Base-by-base conservation (phyloP, 2,797 vertebrate species). In the Sebastes paucispinis region DNA sequence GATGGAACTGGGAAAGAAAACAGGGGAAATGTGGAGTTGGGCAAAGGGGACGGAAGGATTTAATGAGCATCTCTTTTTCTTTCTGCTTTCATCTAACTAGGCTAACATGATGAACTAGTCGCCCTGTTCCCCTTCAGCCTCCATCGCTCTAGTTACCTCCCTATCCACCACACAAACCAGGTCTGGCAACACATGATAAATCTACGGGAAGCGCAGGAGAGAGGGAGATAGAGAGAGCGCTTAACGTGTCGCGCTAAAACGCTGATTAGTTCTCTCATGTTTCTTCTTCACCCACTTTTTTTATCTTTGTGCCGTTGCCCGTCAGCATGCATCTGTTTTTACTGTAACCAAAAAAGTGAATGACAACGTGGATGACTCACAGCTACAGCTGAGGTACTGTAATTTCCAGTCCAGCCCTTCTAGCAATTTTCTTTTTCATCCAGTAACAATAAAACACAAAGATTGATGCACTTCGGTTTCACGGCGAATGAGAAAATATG, bases 41-140 rank as follows among this genome's bases (percentile, higher is more conserved):
- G 36, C 63, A 73, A 52, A 50, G 25, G 34, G 62, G 50, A 72
- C 72, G 18, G 57, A 62, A 72, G 43, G 39, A 81, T 90, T 88
- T 93, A 92, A 93, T 88, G 88, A 89, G 79, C 73, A 57, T 36
- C 63, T 74, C 66, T 75, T 52, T 52, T 76, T 73, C 67, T 80
- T 55, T 70, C 69, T 68, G 87, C 93, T 88, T 94, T 94, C 93
- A 92, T 91, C 81, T 92, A 95, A 95, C 92, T 95, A 87, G 95
- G 95, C 87, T 96, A 95, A 92, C 89, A 93, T 95, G 95, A 96
- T 95, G 64, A 95, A 96, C 95, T 94, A 92, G 93, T 93, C 58
- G 73, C 68, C 80, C 72, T 47, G 81, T 89, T 88, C 86, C 79
- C 83, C 74, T 82, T 81, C 84, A 89, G 85, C 88, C 83, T 83